These are phyloP conservation scores for Megaceryle torquata DNA, from an alignment of 2,113 vertebrate species.

Conservation along the genomic window DNA sequence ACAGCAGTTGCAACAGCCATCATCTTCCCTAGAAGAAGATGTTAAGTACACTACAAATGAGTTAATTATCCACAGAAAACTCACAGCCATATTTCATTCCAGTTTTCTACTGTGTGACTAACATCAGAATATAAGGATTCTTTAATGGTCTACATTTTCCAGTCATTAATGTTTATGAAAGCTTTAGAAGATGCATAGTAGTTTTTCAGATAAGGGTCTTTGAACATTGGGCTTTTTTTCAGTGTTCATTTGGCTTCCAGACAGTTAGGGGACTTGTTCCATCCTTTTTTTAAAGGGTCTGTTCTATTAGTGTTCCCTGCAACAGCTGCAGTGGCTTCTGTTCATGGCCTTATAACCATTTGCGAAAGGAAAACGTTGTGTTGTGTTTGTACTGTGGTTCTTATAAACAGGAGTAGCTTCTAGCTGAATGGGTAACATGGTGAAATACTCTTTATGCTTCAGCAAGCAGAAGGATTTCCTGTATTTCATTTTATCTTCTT, in stretches of 20 bases:
- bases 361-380: background rate
- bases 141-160: background rate
- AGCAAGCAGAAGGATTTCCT: background rate
- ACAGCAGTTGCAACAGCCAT: background rate
- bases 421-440: background rate
- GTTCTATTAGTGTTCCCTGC: background rate
- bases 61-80: conserved; percentile 16
- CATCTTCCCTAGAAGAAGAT: background rate
- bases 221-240: background rate
- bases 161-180: background rate
- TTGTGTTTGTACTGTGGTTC: background rate
- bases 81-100: background rate
- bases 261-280: background rate
- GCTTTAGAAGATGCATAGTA: background rate
- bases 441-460: background rate
- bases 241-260: background rate
- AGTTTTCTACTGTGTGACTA: background rate
- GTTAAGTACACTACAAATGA: conserved; percentile 2
- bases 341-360: background rate
- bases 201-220: background rate
- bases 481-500: background rate
- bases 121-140: background rate
- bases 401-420: background rate
- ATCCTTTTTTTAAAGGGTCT: background rate
- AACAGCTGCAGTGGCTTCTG: background rate